These are phyloP conservation scores for Hemibagrus wyckioides DNA, from an alignment of 2,113 vertebrate genomes.

Conservation along the genomic window DNA sequence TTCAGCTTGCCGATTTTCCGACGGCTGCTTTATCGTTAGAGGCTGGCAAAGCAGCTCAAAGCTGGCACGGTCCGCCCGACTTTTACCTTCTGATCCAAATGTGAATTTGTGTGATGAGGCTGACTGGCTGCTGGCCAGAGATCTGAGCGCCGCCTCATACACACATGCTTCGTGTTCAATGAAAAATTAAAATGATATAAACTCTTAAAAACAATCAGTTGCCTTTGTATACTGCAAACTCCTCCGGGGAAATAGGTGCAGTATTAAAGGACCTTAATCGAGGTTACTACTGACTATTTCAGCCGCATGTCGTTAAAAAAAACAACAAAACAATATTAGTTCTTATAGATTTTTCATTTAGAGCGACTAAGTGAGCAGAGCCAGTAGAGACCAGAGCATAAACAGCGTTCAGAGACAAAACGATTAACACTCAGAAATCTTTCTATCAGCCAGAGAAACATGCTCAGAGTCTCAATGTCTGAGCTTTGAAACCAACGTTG, in stretches of 20 bases:
- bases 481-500: background rate
- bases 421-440: background rate
- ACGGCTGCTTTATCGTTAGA: background rate
- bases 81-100: constrained; percentile 26
- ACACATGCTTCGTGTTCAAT: background rate
- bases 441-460: background rate
- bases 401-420: no score
- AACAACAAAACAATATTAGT: background rate
- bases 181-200: background rate
- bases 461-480: background rate
- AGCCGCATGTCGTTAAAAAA: background rate
- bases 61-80: background rate
- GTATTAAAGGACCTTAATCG: background rate
- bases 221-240: background rate
- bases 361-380: background rate
- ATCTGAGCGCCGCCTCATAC: background rate
- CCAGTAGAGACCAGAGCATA: constrained; percentile 4
- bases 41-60: constrained; percentile 5
- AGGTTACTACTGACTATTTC: constrained; percentile 3
- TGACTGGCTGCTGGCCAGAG: constrained; percentile 5
- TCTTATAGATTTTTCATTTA: background rate
- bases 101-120: constrained; percentile 6
- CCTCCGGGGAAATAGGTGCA: background rate
- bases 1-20: constrained; percentile 8
- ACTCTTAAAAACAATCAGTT: constrained; percentile 2